These are phyloP conservation scores for Kradibia gibbosae DNA, from an alignment of 1,140 invertebrate genomes.

Conservation along the genomic window DNA sequence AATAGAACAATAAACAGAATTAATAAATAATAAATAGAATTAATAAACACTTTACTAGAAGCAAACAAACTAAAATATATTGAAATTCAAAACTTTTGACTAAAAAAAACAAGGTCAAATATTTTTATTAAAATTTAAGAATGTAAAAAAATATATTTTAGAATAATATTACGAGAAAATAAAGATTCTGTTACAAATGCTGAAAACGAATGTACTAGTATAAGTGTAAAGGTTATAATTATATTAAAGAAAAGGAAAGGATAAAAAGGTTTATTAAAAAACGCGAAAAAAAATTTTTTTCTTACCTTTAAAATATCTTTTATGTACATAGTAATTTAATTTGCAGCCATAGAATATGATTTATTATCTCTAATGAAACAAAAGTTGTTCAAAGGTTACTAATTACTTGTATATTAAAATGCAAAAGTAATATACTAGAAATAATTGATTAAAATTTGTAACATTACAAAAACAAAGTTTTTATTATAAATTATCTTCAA, in stretches of 20 bases:
- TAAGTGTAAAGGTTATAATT: constrained; percentile 1
- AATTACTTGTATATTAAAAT: not conserved
- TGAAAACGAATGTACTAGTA: too few relatives aligned
- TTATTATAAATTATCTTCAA: not conserved
- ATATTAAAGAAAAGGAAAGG: constrained; percentile 15
- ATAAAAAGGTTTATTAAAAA: constrained; percentile 21
- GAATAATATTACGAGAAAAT: not conserved
- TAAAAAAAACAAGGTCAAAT: too few relatives aligned
- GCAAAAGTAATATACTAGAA: not conserved
- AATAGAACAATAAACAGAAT: too few relatives aligned
- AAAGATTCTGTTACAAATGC: not conserved
- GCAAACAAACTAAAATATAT: not conserved
- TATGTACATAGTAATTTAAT: too few relatives aligned
- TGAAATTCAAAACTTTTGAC: too few relatives aligned
- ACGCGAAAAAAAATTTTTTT: constrained; percentile 13
- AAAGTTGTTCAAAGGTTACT: too few relatives aligned
- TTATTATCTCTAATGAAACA: constrained; percentile 11
- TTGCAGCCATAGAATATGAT: too few relatives aligned
- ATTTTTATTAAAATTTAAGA: too few relatives aligned
- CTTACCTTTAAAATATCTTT: not conserved
- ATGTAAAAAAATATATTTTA: not conserved
- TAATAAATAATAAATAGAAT: too few relatives aligned
- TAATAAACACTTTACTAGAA: not conserved
- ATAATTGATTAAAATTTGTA: not conserved
- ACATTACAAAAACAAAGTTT: constrained; percentile 4